Percentiles rank a stretch among this genome's conserved stretches.
phyloP scores from a whole-genome alignment of 2,113 vertebrate genomes.

The Podiceps cristatus region DNA sequence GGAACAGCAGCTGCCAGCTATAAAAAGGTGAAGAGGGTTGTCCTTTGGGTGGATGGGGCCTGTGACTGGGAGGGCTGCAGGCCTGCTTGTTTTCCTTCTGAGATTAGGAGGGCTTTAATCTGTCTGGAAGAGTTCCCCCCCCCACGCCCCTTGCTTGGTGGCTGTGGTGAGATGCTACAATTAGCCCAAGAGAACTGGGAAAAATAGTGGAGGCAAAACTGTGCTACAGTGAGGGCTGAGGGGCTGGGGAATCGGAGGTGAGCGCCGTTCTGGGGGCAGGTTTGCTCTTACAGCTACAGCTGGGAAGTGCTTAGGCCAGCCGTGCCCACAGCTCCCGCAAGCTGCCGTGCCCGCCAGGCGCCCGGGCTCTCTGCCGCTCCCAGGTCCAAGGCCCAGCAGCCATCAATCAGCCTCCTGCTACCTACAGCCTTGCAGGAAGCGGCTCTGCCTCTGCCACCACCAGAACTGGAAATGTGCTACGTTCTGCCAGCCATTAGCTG shows the following conservation, averaged over 20 bases:
- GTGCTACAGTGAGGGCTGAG: background rate
- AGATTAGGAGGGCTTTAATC: background rate
- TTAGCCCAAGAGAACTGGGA: background rate
- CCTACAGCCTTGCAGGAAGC: background rate
- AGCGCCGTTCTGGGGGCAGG: background rate
- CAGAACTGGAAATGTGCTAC: background rate
- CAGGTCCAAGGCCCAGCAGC: background rate
- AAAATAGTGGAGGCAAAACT: background rate
- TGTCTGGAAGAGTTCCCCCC: background rate
- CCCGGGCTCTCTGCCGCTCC: background rate
- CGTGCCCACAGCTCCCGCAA: background rate
- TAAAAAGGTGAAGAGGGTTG: background rate
- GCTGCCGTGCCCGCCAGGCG: background rate
- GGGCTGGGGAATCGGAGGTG: rapidly evolving
- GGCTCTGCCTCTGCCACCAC: background rate
- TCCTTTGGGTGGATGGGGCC: background rate
- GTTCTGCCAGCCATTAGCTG: background rate
- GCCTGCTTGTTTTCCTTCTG: background rate
- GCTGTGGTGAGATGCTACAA: background rate
- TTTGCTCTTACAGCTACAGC: background rate
- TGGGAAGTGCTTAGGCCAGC: background rate
- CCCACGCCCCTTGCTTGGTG: background rate
- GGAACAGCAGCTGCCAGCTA: background rate
- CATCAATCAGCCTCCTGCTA: background rate
- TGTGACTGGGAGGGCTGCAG: background rate